Evolutionary conservation across 2,113 vertebrate species (phyloP).

Genomic region (Rhegmatorhina hoffmannsi): DNA sequence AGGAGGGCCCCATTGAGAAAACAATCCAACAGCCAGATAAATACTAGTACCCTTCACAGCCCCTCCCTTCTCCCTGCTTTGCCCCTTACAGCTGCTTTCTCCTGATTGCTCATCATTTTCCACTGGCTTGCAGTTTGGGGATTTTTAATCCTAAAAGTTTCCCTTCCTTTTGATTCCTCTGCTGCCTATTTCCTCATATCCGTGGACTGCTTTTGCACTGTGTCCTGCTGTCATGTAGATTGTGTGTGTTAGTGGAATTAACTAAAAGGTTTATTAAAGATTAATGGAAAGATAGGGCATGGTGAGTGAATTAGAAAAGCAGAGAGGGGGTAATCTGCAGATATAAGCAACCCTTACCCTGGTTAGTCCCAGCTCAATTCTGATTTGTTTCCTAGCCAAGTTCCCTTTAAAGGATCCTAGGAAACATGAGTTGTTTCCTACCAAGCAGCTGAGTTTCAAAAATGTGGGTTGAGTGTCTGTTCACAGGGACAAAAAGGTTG

Average conservation of each 20-base stretch:
- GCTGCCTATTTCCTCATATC: background rate
- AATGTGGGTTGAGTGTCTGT: background rate
- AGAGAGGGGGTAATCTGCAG: conserved; percentile 63
- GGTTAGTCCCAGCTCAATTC: conserved; percentile 39
- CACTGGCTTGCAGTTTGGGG: background rate
- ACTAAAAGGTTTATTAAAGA: conserved; percentile 67
- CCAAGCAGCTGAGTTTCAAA: background rate
- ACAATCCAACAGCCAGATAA: background rate
- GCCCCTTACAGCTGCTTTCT: background rate
- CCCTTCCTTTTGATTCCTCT: conserved; percentile 41
- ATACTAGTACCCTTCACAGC: background rate
- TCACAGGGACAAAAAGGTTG: background rate
- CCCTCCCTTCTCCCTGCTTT: background rate
- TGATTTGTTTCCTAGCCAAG: conserved; percentile 11
- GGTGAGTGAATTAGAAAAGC: conserved; percentile 64
- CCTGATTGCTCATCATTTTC: background rate
- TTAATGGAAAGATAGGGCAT: conserved; percentile 67
- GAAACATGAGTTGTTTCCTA: background rate
- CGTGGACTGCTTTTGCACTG: conserved; percentile 15
- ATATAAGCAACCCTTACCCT: conserved; percentile 49
- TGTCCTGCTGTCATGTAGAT: conserved; percentile 65
- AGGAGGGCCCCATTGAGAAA: background rate
- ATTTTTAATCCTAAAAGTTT: conserved; percentile 47
- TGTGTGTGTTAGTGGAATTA: conserved; percentile 59
- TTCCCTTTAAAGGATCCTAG: background rate